These are phyloP conservation scores for Dicrurus megarhynchus DNA, from an alignment of 2,113 vertebrate genomes.

Conservation along the genomic window DNA sequence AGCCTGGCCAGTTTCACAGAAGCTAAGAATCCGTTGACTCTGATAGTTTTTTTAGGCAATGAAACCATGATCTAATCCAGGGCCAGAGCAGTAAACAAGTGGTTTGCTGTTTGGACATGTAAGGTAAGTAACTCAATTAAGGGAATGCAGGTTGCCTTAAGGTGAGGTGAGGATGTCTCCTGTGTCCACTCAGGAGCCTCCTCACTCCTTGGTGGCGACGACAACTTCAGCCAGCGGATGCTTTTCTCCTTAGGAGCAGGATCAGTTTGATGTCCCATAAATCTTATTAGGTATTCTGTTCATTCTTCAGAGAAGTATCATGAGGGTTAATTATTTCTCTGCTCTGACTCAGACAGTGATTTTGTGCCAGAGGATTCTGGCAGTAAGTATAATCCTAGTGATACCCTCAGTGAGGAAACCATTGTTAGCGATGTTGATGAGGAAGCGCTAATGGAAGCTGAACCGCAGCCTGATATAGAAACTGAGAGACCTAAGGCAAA, in stretches of 20 bases:
- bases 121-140: background rate
- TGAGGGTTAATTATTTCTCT: conserved; percentile 71
- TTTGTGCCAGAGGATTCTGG: conserved; percentile 74
- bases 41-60: background rate
- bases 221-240: background rate
- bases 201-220: background rate
- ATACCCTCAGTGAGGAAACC: conserved; percentile 54
- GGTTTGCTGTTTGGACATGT: conserved; percentile 10
- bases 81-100: background rate
- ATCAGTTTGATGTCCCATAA: background rate
- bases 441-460: conserved; percentile 29
- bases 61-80: conserved; percentile 27
- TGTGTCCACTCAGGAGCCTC: background rate
- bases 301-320: conserved; percentile 56
- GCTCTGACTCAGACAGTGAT: conserved; percentile 68
- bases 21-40: background rate
- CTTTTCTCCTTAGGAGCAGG: background rate
- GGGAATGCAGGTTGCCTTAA: background rate
- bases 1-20: background rate
- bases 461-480: conserved; percentile 19
- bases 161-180: background rate
- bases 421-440: conserved; percentile 47
- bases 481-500: conserved; percentile 11
- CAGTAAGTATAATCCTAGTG: conserved; percentile 59
- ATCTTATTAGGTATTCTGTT: conserved; percentile 31